These are phyloP conservation scores for Echinometra lucunter DNA, from an alignment of 53 echinoderm and acorn worm species.

Conservation along the genomic window DNA sequence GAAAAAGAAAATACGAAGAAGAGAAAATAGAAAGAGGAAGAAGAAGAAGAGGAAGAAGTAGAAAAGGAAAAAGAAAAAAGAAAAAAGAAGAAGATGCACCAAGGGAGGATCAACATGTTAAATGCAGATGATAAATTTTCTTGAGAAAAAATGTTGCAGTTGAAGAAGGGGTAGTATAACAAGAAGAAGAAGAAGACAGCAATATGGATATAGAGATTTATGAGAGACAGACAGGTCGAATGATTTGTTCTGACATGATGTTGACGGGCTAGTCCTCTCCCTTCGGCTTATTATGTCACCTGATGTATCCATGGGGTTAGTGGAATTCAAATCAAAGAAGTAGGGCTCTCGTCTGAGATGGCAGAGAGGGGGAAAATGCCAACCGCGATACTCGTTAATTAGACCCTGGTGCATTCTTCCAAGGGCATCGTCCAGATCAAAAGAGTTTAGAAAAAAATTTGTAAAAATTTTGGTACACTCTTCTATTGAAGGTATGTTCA, in stretches of 20 bases:
- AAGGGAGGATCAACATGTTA: not conserved
- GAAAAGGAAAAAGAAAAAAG: no score
- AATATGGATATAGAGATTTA: not conserved
- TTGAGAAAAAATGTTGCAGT: not conserved
- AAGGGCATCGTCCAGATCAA: conserved; percentile 12
- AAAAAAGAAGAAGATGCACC: not conserved
- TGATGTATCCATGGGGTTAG: conserved; percentile 18
- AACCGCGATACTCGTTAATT: not conserved
- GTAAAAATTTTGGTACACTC: not conserved
- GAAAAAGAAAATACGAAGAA: no score
- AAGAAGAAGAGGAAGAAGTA: no score
- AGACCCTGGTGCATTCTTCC: conserved; percentile 19
- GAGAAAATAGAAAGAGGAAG: no score
- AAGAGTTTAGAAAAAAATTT: no score
- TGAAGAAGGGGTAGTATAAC: not conserved
- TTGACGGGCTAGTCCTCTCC: not conserved
- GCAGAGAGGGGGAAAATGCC: not conserved
- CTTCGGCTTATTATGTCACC: not conserved
- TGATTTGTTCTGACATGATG: not conserved
- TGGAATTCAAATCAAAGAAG: conserved; percentile 32
- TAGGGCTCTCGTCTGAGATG: conserved; percentile 25
- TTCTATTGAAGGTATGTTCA: not conserved
- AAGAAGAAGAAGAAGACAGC: not conserved
- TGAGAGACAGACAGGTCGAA: not conserved
- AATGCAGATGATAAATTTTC: not conserved